Percentiles rank a stretch among this genome's conserved stretches.
phyloP scores from a whole-genome alignment of 2,888 invertebrate species.

The Horisme vitalbata region DNA sequence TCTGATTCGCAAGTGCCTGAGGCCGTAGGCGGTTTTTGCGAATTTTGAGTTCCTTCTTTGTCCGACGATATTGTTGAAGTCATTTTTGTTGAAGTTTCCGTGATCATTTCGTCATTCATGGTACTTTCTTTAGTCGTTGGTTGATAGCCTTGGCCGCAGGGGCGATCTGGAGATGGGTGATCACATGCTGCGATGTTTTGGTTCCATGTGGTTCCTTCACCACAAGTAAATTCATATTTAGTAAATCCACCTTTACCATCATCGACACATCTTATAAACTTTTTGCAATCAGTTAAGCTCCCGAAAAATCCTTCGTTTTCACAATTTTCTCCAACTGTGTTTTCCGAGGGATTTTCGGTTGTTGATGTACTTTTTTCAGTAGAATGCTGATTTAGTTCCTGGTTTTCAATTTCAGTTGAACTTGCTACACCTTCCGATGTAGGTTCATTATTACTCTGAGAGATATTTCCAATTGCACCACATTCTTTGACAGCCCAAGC shows the following conservation, averaged over 20 bases:
- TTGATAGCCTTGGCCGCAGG: constrained; percentile 14
- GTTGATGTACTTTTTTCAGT: constrained; percentile 23
- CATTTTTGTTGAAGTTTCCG: constrained; percentile 12
- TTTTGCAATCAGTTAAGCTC: constrained; percentile 80
- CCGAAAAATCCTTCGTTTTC: constrained; percentile 81
- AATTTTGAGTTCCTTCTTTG: constrained; percentile 11
- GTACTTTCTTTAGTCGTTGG: constrained; percentile 20
- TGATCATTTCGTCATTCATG: constrained; percentile 24
- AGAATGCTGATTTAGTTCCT: constrained; percentile 14
- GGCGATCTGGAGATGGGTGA: constrained; percentile 45
- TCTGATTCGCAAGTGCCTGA: constrained; percentile 73
- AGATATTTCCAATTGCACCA: constrained; percentile 31
- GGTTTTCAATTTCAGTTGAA: constrained; percentile 21
- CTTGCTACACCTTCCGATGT: constrained; percentile 30
- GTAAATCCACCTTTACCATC: constrained; percentile 70
- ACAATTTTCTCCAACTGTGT: constrained; percentile 20
- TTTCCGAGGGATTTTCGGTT: constrained; percentile 10
- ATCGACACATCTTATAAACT: constrained; percentile 87
- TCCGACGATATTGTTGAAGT: constrained; percentile 8
- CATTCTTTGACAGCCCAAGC: constrained; percentile 51
- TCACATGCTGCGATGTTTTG: constrained; percentile 76
- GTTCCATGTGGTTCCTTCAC: constrained; percentile 85
- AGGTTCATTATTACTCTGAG: constrained; percentile 16
- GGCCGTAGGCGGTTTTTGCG: constrained; percentile 31
- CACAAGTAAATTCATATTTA: constrained; percentile 82